Conservation (phyloP, 2,888 invertebrate species). For the Drosophila lacicola region DNA sequence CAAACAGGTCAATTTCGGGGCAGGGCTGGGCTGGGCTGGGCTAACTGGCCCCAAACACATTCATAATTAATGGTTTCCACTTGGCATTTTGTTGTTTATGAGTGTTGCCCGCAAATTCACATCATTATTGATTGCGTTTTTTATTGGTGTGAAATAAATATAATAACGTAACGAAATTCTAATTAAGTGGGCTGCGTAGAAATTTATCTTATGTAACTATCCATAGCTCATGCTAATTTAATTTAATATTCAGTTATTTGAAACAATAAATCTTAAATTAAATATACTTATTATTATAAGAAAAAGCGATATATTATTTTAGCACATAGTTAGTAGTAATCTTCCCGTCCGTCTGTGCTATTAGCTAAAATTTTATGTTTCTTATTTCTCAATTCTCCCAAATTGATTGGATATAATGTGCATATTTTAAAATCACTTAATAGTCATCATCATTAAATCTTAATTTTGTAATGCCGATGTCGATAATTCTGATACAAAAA, state of each 20-base stretch:
- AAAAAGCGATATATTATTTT: too few species aligned
- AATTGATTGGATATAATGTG: too few species aligned
- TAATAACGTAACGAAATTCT: constrained; percentile 29
- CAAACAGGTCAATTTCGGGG: constrained; percentile 58
- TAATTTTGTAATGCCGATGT: too few species aligned
- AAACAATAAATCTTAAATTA: neutral
- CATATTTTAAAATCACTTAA: too few species aligned
- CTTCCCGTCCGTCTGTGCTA: too few species aligned
- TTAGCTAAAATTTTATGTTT: too few species aligned
- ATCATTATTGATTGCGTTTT: constrained; percentile 36
- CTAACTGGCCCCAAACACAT: constrained; percentile 22
- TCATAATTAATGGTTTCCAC: constrained; percentile 65
- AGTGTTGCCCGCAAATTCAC: constrained; percentile 19
- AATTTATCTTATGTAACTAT: constrained; percentile 19
- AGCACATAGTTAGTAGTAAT: too few species aligned
- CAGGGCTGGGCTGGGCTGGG: constrained; percentile 27
- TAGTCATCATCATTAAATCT: too few species aligned
- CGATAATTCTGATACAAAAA: too few species aligned
- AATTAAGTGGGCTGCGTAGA: constrained; percentile 20
- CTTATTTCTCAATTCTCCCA: too few species aligned
- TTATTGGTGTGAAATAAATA: constrained; percentile 9
- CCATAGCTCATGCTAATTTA: neutral
- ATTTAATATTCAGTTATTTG: neutral
- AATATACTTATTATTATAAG: too few species aligned
- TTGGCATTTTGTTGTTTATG: constrained; percentile 63